A percentile compares a stretch with the other conserved stretches of the same genome.
These are phyloP conservation scores for Lathamus discolor DNA, from an alignment of 2,113 vertebrate species.

Conservation along the genomic window DNA sequence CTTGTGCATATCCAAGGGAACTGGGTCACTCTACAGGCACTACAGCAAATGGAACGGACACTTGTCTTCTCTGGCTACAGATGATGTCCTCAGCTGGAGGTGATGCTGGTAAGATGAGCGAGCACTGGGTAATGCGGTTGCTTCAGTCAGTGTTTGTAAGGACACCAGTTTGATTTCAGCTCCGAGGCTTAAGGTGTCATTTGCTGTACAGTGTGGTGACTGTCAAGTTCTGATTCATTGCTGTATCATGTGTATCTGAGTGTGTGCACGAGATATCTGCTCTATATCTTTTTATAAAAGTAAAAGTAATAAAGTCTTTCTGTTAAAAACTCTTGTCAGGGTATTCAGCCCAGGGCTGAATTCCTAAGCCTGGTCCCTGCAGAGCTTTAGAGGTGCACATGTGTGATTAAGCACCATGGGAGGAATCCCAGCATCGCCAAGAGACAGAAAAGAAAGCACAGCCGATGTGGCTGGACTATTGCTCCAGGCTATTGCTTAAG, in stretches of 20 bases:
- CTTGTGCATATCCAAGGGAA: not conserved
- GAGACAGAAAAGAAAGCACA: not conserved
- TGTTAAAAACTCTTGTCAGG: not conserved
- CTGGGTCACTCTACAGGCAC: not conserved
- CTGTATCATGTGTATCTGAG: not conserved
- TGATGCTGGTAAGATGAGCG: not conserved
- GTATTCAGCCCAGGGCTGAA: not conserved
- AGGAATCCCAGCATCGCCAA: not conserved
- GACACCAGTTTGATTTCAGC: not conserved
- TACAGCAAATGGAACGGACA: not conserved
- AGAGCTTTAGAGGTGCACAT: rapidly evolving
- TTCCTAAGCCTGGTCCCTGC: not conserved
- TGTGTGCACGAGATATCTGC: not conserved
- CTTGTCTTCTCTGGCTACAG: not conserved
- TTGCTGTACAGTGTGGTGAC: not conserved
- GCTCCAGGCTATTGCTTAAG: not conserved
- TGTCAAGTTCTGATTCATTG: not conserved
- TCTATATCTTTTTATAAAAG: not conserved
- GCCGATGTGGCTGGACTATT: not conserved
- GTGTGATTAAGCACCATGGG: rapidly evolving
- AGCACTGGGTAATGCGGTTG: not conserved
- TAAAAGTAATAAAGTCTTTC: not conserved
- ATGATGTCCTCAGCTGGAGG: not conserved
- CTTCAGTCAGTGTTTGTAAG: not conserved
- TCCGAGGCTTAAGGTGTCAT: not conserved